Percentiles rank a stretch among this genome's conserved stretches.
phyloP scores from a whole-genome alignment of 1,140 invertebrate species.

The Drosophila burlai region DNA sequence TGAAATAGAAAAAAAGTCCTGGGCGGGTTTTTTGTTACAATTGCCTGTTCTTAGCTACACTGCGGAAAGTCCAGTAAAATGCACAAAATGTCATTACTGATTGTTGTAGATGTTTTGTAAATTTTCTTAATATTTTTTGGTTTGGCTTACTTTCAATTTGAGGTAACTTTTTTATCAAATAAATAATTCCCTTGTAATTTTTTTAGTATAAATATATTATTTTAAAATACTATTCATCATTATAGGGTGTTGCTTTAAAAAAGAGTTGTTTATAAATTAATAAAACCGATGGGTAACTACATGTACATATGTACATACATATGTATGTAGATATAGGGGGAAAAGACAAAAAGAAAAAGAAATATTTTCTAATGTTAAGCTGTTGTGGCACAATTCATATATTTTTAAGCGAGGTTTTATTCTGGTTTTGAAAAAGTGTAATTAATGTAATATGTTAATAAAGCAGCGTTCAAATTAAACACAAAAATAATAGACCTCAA shows the following conservation, averaged over 20 bases:
- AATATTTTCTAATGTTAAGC: background rate
- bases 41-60: conserved; percentile 17
- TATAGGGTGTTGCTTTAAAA: no score
- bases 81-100: background rate
- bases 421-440: background rate
- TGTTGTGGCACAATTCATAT: background rate
- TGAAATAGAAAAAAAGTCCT: conserved; percentile 23
- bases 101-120: background rate
- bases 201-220: no score
- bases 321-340: no score
- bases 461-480: background rate
- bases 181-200: no score
- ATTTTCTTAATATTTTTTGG: no score
- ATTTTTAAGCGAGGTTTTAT: background rate
- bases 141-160: no score
- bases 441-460: background rate
- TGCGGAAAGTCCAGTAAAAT: background rate
- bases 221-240: no score
- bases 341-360: background rate
- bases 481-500: background rate
- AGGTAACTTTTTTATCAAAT: no score
- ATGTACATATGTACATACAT: no score
- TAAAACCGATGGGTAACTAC: no score
- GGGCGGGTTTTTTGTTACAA: conserved; percentile 64
- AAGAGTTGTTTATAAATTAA: no score